These are phyloP conservation scores for Ranitomeya imitator DNA, from an alignment of 2,113 vertebrate genomes.

Conservation along the genomic window DNA sequence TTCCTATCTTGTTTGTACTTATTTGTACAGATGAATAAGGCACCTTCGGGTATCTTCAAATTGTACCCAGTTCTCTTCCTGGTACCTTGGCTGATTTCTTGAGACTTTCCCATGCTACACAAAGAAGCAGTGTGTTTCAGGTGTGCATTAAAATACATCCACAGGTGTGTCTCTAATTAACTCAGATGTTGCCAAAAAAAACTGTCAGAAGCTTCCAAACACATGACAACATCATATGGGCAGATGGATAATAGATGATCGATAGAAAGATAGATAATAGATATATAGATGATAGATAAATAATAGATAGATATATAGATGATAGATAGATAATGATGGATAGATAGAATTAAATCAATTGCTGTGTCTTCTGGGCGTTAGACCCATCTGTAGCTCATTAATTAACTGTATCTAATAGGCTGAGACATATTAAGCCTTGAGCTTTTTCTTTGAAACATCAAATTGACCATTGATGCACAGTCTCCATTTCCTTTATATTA, in stretches of 20 bases:
- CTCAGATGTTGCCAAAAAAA: too few relatives aligned
- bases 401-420: neutral
- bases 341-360: neutral
- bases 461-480: slow-evolving; percentile 7
- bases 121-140: too few relatives aligned
- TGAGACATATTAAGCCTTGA: neutral
- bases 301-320: neutral
- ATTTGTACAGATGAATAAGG: too few relatives aligned
- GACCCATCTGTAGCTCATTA: neutral
- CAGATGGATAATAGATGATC: neutral
- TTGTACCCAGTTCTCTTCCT: too few relatives aligned
- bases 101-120: too few relatives aligned
- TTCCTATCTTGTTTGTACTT: too few relatives aligned
- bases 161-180: too few relatives aligned
- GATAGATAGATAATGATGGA: neutral
- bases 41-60: too few relatives aligned
- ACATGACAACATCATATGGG: too few relatives aligned
- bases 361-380: neutral
- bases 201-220: too few relatives aligned
- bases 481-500: neutral
- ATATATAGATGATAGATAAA: neutral
- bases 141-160: too few relatives aligned
- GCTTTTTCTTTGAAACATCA: neutral
- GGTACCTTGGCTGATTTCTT: too few relatives aligned
- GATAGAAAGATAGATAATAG: neutral